phyloP scores from a whole-genome alignment of 1,140 invertebrate genomes.

The Drosophila kurseongensis region DNA sequence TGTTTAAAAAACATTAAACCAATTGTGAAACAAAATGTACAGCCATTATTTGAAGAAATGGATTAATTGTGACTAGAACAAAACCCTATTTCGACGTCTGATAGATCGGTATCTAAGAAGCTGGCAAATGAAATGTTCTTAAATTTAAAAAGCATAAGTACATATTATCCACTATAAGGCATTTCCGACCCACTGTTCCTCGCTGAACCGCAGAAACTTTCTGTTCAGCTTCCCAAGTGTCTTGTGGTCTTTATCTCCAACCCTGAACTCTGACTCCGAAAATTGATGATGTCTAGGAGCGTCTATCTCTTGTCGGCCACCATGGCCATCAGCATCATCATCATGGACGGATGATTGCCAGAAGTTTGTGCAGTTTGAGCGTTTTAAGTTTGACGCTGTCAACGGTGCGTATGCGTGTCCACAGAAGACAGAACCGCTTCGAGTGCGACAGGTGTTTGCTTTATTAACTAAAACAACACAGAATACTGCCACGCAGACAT shows the following conservation, averaged over 20 bases:
- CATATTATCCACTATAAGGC: neutral
- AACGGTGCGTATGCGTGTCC: slow-evolving; percentile 55
- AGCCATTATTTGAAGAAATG: too few species aligned
- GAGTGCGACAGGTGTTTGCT: slow-evolving; percentile 76
- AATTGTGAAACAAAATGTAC: too few species aligned
- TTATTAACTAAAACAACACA: slow-evolving; percentile 59
- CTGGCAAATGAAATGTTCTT: too few species aligned
- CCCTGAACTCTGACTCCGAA: slow-evolving; percentile 12
- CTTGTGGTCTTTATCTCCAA: slow-evolving; percentile 50
- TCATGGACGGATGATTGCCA: slow-evolving; percentile 43
- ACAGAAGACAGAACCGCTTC: slow-evolving; percentile 6
- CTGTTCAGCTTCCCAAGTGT: slow-evolving; percentile 61
- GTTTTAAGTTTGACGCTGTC: slow-evolving; percentile 46
- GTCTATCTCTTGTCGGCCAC: slow-evolving; percentile 5
- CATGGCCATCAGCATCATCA: slow-evolving; percentile 21
- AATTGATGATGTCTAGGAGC: slow-evolving; percentile 71
- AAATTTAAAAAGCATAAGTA: too few species aligned
- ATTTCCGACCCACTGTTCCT: slow-evolving; percentile 42
- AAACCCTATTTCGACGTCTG: too few species aligned
- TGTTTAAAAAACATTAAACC: too few species aligned
- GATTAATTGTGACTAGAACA: too few species aligned
- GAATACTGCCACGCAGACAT: too few species aligned
- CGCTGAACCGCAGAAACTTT: slow-evolving; percentile 57
- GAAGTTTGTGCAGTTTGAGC: slow-evolving; percentile 53
- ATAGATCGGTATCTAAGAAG: too few species aligned